phyloP scores from a whole-genome alignment of 1,140 invertebrate genomes.

The Agrilus planipennis region DNA sequence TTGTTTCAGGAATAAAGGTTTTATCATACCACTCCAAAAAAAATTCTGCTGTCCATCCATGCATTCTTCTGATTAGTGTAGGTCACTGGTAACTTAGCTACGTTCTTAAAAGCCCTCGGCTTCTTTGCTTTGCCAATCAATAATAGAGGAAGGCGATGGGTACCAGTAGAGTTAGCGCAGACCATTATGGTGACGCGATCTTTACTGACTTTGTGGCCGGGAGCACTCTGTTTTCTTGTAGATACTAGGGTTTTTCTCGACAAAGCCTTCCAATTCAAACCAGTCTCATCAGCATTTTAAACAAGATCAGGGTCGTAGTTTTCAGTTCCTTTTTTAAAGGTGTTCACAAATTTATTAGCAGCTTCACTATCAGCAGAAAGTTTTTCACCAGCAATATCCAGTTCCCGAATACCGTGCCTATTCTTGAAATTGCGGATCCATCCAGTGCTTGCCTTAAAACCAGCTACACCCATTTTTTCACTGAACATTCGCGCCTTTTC shows the following conservation, averaged over 20 bases:
- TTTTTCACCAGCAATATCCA: slow-evolving; percentile 19
- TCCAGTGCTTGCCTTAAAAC: slow-evolving; percentile 14
- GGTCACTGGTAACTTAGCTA: slow-evolving; percentile 10
- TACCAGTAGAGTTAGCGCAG: slow-evolving; percentile 15
- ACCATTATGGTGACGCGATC: slow-evolving; percentile 14
- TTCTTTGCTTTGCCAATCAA: slow-evolving; percentile 21
- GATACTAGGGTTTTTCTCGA: slow-evolving; percentile 18
- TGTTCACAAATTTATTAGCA: slow-evolving; percentile 13
- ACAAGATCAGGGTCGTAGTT: slow-evolving; percentile 20
- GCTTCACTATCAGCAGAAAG: slow-evolving; percentile 14
- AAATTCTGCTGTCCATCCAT: slow-evolving; percentile 24
- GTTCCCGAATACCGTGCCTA: slow-evolving; percentile 12
- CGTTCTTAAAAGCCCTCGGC: slow-evolving; percentile 19
- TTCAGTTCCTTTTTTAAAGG: slow-evolving; percentile 10
- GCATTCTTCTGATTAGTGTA: slow-evolving; percentile 19
- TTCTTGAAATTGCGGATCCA: slow-evolving; percentile 16
- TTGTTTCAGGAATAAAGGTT: slow-evolving; percentile 23
- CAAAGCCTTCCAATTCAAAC: slow-evolving; percentile 27
- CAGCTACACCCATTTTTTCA: neutral
- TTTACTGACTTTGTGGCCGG: slow-evolving; percentile 11
- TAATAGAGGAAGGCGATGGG: slow-evolving; percentile 15
- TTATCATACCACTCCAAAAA: slow-evolving; percentile 13
- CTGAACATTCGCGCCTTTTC: neutral
- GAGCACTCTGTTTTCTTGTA: slow-evolving; percentile 11
- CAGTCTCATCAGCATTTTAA: slow-evolving; percentile 30